phyloP scores from a whole-genome alignment of 2,888 invertebrate species.

The Thyatira batis region DNA sequence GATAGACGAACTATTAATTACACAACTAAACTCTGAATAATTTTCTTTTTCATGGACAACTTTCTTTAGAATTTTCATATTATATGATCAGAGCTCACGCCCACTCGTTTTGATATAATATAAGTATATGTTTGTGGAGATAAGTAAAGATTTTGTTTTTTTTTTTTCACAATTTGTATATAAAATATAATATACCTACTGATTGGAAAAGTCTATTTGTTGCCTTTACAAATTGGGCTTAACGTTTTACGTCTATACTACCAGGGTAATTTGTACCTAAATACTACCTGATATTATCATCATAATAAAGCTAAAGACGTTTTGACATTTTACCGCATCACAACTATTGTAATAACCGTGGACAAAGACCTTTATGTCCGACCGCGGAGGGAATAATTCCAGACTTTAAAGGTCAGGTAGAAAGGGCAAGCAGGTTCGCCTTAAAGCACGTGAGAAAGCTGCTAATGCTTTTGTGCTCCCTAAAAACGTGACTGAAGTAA shows the following conservation, averaged over 20 bases:
- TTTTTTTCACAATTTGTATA: no score
- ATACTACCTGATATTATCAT: constrained; percentile 40
- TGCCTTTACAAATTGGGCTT: background rate
- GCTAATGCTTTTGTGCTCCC: background rate
- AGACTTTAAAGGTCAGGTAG: constrained; percentile 18
- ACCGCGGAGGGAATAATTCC: constrained; percentile 12
- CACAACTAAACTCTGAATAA: background rate
- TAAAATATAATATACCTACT: no score
- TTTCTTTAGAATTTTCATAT: no score
- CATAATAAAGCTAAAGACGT: constrained; percentile 24
- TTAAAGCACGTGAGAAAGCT: background rate
- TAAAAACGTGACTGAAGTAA: background rate
- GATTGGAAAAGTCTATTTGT: background rate
- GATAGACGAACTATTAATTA: background rate
- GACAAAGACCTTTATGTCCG: constrained; percentile 10
- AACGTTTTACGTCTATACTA: background rate
- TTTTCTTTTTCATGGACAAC: background rate
- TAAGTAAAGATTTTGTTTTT: no score
- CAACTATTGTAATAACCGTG: constrained; percentile 29
- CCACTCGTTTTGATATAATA: no score
- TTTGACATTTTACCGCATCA: constrained; percentile 43
- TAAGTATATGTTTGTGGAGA: no score
- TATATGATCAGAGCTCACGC: no score
- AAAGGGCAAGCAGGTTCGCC: background rate
- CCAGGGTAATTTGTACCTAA: constrained; percentile 25